phyloP scores from a whole-genome alignment of 1,140 invertebrate genomes.

The Subanguina moxae region DNA sequence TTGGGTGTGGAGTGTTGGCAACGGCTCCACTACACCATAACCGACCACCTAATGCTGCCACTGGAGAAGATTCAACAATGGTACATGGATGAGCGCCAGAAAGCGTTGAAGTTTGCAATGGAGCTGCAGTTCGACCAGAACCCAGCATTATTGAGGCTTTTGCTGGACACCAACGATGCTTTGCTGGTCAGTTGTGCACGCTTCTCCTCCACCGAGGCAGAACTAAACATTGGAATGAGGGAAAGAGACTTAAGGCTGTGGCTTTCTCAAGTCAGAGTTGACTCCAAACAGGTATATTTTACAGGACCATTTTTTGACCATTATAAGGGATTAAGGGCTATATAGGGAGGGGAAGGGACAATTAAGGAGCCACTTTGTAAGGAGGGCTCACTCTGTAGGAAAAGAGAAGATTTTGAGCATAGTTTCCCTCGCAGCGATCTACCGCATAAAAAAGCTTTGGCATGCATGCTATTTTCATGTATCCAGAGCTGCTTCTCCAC shows the following conservation, averaged over 20 bases:
- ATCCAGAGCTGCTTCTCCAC: no score
- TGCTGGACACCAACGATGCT: conserved; percentile 55
- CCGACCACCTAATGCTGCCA: conserved; percentile 32
- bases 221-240: conserved; percentile 54
- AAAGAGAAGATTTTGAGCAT: no score
- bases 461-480: no score
- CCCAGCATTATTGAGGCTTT: conserved; percentile 46
- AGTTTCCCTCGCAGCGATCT: no score
- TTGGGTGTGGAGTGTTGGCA: conserved; percentile 47
- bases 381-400: no score
- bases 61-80: conserved; percentile 50
- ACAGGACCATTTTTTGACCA: no score
- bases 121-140: conserved; percentile 53
- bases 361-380: no score
- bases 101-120: conserved; percentile 49
- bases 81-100: conserved; percentile 55
- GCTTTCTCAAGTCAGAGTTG: conserved; percentile 37
- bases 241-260: conserved; percentile 52
- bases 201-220: conserved; percentile 51
- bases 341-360: no score
- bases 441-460: no score
- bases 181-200: conserved; percentile 49
- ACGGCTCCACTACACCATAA: conserved; percentile 42
- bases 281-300: conserved; percentile 45
- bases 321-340: no score